Base-by-base conservation (phyloP, 2,113 vertebrate genomes). In the Colaptes auratus region DNA sequence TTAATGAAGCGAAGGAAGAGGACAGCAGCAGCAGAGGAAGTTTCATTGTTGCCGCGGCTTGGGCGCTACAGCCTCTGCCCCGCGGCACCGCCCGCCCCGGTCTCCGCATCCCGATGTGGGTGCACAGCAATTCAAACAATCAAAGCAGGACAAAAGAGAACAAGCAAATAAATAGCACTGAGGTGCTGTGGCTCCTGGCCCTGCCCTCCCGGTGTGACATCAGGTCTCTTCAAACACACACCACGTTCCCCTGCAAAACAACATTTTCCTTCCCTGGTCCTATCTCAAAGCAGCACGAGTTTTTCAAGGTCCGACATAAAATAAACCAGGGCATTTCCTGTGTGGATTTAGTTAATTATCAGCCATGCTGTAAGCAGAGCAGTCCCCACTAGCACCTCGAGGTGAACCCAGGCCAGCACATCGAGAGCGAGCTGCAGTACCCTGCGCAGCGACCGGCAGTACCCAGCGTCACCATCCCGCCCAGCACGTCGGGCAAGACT, bases 241-340 rank as follows among this genome's bases (percentile, higher is more conserved):
- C 75, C 86, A 73, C 61, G 35, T 58, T 92, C 93, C 90, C 83
- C 66, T 61, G 67, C 60, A 92, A 93, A 95, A 93, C 78, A 93
- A 91, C 81, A 95, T 91, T 87, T 92, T 92, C 88, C 85, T 93
- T 95, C 90, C 89, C 84, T 73, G 56, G 58, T 88, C 86, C 75
- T 89, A 92, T 92, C 94, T 96, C 95, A 93, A 95, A 90, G 89
- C 80, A 75, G 82, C 86, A 92, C 1, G 78, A 91, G 65, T 61
- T 94, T 95, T 91, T 71, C 73, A 56, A 93, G 93, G 83, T 82
- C 90, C 89, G 42, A 64, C 87, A 82, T 84, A 83, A 93, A 94
- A 94, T 83, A 96, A 93, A 88, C 87, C 44, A 87, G 66, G 80
- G 89, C 81, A 92, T 96, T 96, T 96, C 92, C 93, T 92, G 91